Percentiles rank a stretch among this genome's conserved stretches.
Evolutionary conservation across 2,797 vertebrate species (phyloP).

Genomic region (Microhierax caerulescens): DNA sequence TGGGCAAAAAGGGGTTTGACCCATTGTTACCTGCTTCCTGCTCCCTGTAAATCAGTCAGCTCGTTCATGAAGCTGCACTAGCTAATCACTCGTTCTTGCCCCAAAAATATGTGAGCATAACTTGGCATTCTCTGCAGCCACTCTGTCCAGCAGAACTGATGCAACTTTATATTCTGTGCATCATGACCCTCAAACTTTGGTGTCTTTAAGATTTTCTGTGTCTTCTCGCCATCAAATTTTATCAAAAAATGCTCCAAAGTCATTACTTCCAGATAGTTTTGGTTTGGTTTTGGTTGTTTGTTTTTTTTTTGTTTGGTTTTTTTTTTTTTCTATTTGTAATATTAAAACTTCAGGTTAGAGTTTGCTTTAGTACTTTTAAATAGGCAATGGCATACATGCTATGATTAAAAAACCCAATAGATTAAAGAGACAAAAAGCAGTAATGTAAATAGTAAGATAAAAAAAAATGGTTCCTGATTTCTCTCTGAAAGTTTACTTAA

Average conservation of each 20-base stretch:
- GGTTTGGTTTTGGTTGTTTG: no score
- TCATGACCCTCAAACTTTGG: neutral
- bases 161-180: neutral
- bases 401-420: neutral
- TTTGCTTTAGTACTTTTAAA: neutral
- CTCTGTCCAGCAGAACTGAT: neutral
- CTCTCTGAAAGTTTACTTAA: neutral
- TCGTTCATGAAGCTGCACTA: neutral
- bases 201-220: neutral
- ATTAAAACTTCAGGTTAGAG: neutral
- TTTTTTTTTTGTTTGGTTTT: no score
- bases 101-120: neutral
- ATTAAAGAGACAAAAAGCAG: neutral
- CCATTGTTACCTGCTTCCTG: neutral
- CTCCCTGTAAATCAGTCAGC: neutral
- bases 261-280: neutral
- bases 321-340: neutral
- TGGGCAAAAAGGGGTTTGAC: neutral
- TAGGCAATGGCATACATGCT: neutral
- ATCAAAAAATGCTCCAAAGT: neutral
- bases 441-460: neutral
- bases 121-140: fast-evolving
- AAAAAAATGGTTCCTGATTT: fast-evolving
- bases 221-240: neutral
- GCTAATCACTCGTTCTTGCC: neutral